These are phyloP conservation scores for Kryptopterus vitreolus DNA, from an alignment of 2,797 vertebrate genomes.

Conservation along the genomic window DNA sequence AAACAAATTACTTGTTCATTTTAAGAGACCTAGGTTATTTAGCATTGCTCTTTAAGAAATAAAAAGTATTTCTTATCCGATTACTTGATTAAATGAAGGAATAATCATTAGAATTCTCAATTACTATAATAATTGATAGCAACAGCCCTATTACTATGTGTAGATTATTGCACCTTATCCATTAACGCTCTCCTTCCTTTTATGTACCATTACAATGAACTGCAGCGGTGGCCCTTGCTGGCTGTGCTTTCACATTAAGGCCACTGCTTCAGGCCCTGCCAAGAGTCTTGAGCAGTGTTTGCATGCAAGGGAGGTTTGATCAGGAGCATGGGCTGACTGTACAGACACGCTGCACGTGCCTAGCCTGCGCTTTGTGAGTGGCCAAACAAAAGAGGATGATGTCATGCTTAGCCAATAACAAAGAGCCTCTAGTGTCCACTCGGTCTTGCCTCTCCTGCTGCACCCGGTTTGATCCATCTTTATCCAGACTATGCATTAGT, in stretches of 20 bases:
- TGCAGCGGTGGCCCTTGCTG: slow-evolving; percentile 76
- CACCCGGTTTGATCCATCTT: slow-evolving; percentile 74
- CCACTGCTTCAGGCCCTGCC: slow-evolving; percentile 67
- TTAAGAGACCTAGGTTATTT: too few relatives aligned
- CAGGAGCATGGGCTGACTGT: slow-evolving; percentile 48
- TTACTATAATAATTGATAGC: too few relatives aligned
- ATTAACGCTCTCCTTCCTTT: slow-evolving; percentile 74
- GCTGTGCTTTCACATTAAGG: slow-evolving; percentile 65
- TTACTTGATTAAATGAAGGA: too few relatives aligned
- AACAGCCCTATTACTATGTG: slow-evolving; percentile 69
- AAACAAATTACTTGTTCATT: too few relatives aligned
- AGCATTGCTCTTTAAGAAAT: too few relatives aligned
- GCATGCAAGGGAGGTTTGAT: slow-evolving; percentile 20
- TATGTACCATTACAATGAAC: slow-evolving; percentile 74
- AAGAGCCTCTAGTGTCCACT: slow-evolving; percentile 66
- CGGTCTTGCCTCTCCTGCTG: slow-evolving; percentile 63
- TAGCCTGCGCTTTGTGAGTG: slow-evolving; percentile 72
- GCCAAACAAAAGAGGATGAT: slow-evolving; percentile 78
- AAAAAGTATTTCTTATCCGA: too few relatives aligned
- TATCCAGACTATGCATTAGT: slow-evolving; percentile 78
- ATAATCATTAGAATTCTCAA: too few relatives aligned
- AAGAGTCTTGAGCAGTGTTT: slow-evolving; percentile 57
- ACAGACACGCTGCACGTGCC: slow-evolving; percentile 75
- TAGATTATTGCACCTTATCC: slow-evolving; percentile 64
- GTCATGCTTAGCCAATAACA: slow-evolving; percentile 83